Evolutionary conservation across 2,113 vertebrate species (phyloP).

Genomic region (Psophia crepitans): DNA sequence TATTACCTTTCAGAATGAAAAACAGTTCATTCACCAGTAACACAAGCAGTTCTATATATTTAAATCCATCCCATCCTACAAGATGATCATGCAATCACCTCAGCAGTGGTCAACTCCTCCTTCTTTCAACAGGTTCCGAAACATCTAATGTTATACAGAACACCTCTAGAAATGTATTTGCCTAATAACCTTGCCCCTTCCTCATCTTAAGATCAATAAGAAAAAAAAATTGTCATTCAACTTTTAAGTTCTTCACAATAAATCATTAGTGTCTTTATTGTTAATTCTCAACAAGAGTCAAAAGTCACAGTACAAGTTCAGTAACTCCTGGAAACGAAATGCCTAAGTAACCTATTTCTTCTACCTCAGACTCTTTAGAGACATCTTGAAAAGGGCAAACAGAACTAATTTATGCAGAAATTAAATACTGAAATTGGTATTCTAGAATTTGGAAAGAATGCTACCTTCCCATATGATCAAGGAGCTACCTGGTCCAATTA

Average conservation of each 20-base stretch:
- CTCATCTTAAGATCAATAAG: not conserved
- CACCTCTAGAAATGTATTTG: not conserved
- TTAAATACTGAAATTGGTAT: not conserved
- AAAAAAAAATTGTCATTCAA: not conserved
- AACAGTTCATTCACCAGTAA: not conserved
- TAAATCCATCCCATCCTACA: not conserved
- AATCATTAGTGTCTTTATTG: not conserved
- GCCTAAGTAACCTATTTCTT: not conserved
- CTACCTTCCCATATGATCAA: not conserved
- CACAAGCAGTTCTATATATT: not conserved
- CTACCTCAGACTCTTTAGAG: not conserved
- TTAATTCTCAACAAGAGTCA: not conserved
- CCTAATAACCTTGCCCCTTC: not conserved
- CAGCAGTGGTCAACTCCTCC: not conserved
- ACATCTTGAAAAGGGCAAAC: not conserved
- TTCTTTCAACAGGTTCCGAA: not conserved
- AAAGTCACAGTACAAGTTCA: not conserved
- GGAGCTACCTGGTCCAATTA: not conserved
- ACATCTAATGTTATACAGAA: not conserved
- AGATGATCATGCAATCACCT: not conserved
- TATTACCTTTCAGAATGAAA: not conserved
- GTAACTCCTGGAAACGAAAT: not conserved
- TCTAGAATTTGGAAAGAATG: not conserved
- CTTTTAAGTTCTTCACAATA: not conserved
- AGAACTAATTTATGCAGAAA: not conserved